Percentiles rank a stretch among this genome's conserved stretches.
Conservation (phyloP, 2,888 invertebrate genomes). For the Caenorhabditis uteleia region DNA sequence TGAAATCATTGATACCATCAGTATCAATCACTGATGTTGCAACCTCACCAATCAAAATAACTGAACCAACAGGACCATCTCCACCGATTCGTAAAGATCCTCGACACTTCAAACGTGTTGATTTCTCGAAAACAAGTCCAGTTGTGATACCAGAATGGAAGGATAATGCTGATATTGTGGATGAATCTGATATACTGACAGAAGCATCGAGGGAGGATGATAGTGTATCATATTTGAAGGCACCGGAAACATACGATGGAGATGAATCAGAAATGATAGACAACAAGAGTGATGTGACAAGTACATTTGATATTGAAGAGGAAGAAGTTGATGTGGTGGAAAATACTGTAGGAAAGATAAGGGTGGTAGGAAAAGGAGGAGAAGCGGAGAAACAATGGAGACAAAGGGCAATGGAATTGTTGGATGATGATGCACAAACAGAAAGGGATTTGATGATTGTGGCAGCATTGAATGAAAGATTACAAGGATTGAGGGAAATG, state of each 20-base stretch:
- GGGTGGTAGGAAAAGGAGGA: constrained; percentile 30
- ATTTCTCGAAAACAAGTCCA: constrained; percentile 32
- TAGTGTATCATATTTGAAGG: constrained; percentile 17
- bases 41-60: constrained; percentile 20
- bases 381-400: constrained; percentile 37
- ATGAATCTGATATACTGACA: constrained; percentile 52
- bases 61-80: constrained; percentile 28
- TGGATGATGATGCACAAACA: constrained; percentile 46
- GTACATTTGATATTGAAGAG: constrained; percentile 36
- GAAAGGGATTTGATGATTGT: constrained; percentile 49
- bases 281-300: constrained; percentile 34
- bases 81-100: constrained; percentile 6
- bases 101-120: constrained; percentile 38
- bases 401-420: constrained; percentile 33
- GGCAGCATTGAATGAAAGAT: constrained; percentile 40
- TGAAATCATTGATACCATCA: constrained; percentile 4
- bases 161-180: constrained; percentile 40
- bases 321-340: constrained; percentile 24
- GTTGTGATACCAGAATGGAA: constrained; percentile 43
- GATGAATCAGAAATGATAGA: constrained; percentile 44
- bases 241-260: constrained; percentile 34
- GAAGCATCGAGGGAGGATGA: constrained; percentile 40
- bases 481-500: constrained; percentile 42
- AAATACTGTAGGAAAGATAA: constrained; percentile 26
- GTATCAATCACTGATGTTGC: constrained; percentile 15